These are phyloP conservation scores for Hydropotes inermis DNA, from an alignment of 2,113 vertebrate species.

Conservation along the genomic window DNA sequence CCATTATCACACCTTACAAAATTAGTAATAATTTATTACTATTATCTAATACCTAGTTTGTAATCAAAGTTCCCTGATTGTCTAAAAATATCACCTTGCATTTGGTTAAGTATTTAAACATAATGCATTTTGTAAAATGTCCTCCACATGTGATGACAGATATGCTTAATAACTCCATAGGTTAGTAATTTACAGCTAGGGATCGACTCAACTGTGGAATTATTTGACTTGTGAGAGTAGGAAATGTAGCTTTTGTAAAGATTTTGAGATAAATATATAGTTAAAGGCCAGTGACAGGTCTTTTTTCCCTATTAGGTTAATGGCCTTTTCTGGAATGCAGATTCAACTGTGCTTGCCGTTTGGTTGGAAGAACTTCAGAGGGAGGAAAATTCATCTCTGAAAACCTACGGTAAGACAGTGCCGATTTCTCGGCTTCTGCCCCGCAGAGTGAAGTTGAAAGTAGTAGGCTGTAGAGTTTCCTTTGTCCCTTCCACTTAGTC, in stretches of 20 bases:
- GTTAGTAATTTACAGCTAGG: constrained; percentile 1
- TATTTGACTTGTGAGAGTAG: neutral
- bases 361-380: constrained; percentile 90
- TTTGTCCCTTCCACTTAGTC: neutral
- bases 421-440: accelerated
- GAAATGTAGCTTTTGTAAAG: neutral
- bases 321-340: constrained; percentile 94
- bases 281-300: neutral
- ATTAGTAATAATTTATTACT: neutral
- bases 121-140: neutral
- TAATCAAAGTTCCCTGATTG: neutral
- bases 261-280: neutral
- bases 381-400: constrained; percentile 71
- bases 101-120: neutral
- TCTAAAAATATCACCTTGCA: neutral
- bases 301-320: constrained; percentile 85
- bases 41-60: neutral
- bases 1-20: neutral
- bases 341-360: constrained; percentile 90
- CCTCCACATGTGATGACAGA: neutral
- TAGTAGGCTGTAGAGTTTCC: neutral
- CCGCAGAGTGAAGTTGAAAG: neutral
- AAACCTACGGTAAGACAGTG: constrained; percentile 83
- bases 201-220: neutral
- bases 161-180: neutral